These are phyloP conservation scores for Acleris holmiana DNA, from an alignment of 2,888 invertebrate species.

Conservation along the genomic window DNA sequence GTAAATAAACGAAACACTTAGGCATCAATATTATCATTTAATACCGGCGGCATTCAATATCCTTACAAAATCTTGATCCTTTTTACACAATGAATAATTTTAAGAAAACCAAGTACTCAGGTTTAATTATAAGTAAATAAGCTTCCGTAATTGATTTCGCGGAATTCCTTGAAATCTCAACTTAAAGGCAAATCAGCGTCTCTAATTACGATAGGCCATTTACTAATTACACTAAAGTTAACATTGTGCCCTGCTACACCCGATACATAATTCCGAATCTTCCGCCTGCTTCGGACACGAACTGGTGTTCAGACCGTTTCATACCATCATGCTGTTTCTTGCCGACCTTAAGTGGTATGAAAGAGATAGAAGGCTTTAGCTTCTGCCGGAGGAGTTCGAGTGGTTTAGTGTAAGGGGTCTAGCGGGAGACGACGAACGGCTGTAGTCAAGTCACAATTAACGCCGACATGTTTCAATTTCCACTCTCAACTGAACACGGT, in stretches of 20 bases:
- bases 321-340: slow-evolving; percentile 10
- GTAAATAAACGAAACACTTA: too few relatives aligned
- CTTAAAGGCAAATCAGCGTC: slow-evolving; percentile 1
- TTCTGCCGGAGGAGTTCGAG: background rate
- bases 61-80: too few relatives aligned
- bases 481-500: slow-evolving; percentile 63
- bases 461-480: slow-evolving; percentile 78
- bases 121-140: background rate
- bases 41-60: too few relatives aligned
- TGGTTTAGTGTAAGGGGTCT: slow-evolving; percentile 19
- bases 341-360: background rate
- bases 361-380: slow-evolving; percentile 13
- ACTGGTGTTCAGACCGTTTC: background rate
- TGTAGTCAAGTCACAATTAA: slow-evolving; percentile 67
- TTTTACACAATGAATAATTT: too few relatives aligned
- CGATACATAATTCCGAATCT: slow-evolving; percentile 27
- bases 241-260: slow-evolving; percentile 26
- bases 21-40: too few relatives aligned
- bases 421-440: slow-evolving; percentile 33
- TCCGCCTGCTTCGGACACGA: slow-evolving; percentile 3
- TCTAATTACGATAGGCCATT: slow-evolving; percentile 14
- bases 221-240: slow-evolving; percentile 31
- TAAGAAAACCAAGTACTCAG: too few relatives aligned
- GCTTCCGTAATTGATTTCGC: background rate
- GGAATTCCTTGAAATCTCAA: slow-evolving; percentile 6